Conservation (phyloP, 2,113 vertebrate species). For the Lophotis ruficrista region DNA sequence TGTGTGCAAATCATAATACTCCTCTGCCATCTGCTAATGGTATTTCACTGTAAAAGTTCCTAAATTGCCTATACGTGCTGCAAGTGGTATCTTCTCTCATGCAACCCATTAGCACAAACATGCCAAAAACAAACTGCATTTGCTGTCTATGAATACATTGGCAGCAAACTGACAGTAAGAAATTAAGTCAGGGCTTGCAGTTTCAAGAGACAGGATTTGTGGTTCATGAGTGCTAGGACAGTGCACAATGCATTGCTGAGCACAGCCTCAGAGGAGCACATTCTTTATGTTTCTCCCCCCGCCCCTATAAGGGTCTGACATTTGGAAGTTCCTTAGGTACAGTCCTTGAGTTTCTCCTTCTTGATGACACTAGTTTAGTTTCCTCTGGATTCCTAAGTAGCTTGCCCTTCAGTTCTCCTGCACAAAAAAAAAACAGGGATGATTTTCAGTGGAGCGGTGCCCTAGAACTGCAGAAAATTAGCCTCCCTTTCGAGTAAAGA, state of each 20-base stretch:
- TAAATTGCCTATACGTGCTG: neutral
- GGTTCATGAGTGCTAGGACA: neutral
- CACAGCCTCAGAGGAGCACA: fast-evolving
- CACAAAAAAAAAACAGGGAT: neutral
- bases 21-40: neutral
- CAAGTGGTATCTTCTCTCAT: neutral
- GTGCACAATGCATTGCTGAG: fast-evolving
- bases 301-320: neutral
- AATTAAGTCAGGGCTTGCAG: neutral
- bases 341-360: neutral
- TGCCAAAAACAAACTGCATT: neutral
- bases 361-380: neutral
- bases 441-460: neutral
- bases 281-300: neutral
- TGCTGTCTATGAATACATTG: fast-evolving
- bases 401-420: neutral
- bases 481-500: neutral
- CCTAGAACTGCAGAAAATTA: neutral
- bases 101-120: neutral
- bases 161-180: neutral
- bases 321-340: neutral
- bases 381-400: neutral
- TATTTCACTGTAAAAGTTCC: neutral
- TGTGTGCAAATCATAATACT: too few species aligned
- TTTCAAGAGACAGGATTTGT: neutral